These are phyloP conservation scores for Neomonachus schauinslandi DNA, from an alignment of 2,113 vertebrate species.

Conservation along the genomic window DNA sequence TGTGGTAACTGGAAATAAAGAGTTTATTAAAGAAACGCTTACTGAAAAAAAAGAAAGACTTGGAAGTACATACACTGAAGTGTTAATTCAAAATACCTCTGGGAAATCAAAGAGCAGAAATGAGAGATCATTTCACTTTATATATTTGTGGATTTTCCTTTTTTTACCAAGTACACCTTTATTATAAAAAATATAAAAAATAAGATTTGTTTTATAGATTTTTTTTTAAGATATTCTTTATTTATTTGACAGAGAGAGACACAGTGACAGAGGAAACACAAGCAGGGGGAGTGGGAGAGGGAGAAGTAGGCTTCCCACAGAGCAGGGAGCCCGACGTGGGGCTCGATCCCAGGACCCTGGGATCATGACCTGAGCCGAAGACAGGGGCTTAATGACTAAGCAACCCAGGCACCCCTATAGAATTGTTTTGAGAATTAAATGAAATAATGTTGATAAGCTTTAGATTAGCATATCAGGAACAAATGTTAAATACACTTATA, in stretches of 20 bases:
- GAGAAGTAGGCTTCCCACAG: too few relatives aligned
- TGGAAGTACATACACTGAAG: neutral
- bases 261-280: too few relatives aligned
- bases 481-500: conserved; percentile 6
- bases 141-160: neutral
- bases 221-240: too few relatives aligned
- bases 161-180: neutral
- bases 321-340: too few relatives aligned
- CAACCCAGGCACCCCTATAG: neutral
- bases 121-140: neutral
- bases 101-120: neutral
- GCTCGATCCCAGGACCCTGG: too few relatives aligned
- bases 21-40: neutral
- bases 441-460: neutral
- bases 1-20: neutral
- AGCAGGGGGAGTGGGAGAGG: too few relatives aligned
- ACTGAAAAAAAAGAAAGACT: neutral
- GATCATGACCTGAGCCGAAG: too few relatives aligned
- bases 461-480: neutral
- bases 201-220: neutral
- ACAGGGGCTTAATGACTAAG: too few relatives aligned
- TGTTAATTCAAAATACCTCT: neutral
- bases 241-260: too few relatives aligned
- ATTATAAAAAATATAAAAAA: neutral
- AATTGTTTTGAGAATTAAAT: conserved; percentile 39